Conservation (phyloP, 2,888 invertebrate genomes). For the Entomobrya proxima region DNA sequence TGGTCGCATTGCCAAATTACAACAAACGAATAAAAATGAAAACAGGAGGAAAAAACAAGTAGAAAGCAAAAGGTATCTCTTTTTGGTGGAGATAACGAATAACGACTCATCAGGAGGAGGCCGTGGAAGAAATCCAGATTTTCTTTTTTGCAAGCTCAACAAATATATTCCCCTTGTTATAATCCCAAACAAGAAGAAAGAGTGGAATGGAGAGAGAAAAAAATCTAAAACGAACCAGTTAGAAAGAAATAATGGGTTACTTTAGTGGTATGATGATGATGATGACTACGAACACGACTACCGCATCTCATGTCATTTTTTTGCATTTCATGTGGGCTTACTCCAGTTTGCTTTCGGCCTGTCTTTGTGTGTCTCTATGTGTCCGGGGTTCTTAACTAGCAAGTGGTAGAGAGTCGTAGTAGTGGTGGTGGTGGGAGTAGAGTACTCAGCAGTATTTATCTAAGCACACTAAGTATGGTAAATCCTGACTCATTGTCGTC, state of each 20-base stretch:
- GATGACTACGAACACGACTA: background rate
- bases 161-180: background rate
- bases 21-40: background rate
- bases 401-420: background rate
- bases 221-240: background rate
- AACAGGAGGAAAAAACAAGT: background rate
- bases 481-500: background rate
- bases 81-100: background rate
- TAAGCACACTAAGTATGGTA: slow-evolving; percentile 17
- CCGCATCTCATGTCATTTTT: background rate
- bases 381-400: background rate
- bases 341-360: background rate
- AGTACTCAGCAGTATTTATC: background rate
- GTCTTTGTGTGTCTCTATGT: background rate
- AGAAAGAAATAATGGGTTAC: background rate
- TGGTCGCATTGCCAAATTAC: slow-evolving; percentile 19
- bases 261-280: background rate
- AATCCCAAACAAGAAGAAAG: background rate
- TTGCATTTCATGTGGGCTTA: slow-evolving; percentile 1
- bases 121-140: background rate
- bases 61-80: background rate
- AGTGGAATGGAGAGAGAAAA: background rate
- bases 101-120: too few species aligned
- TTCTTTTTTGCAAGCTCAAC: background rate
- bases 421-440: background rate